Evolutionary conservation across 2,888 invertebrate genomes (phyloP).

Genomic region (Orgyia antiqua): DNA sequence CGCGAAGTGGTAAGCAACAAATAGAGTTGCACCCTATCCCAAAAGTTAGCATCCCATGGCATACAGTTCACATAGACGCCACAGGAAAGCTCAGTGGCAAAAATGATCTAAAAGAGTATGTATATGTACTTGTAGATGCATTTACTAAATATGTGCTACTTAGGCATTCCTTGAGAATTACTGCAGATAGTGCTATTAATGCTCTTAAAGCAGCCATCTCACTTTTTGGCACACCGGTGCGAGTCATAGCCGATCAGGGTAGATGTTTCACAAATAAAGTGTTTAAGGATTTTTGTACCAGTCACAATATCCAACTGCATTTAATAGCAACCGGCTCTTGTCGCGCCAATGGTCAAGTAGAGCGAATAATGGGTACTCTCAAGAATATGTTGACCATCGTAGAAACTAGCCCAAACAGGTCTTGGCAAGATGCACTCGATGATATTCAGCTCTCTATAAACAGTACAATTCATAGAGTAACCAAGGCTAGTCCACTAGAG

Average conservation of each 20-base stretch:
- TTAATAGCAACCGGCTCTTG: conserved; percentile 11
- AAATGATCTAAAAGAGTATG: conserved; percentile 4
- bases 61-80: conserved; percentile 7
- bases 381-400: conserved; percentile 22
- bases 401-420: conserved; percentile 13
- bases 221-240: not conserved
- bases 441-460: conserved; percentile 31
- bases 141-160: not conserved
- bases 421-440: conserved; percentile 27
- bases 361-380: not conserved
- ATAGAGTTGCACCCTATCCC: conserved; percentile 31
- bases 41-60: conserved; percentile 8
- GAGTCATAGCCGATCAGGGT: conserved; percentile 7
- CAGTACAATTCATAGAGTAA: conserved; percentile 21
- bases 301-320: conserved; percentile 10
- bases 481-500: conserved; percentile 27
- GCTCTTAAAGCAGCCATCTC: not conserved
- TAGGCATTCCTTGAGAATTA: not conserved
- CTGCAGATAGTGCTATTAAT: not conserved
- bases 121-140: conserved; percentile 5
- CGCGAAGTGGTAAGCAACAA: conserved; percentile 25
- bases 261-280: conserved; percentile 15
- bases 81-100: conserved; percentile 9
- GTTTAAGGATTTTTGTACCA: conserved; percentile 13
- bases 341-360: conserved; percentile 4